Conservation (phyloP, 2,797 vertebrate species). For the Coranthus polyacanthus region DNA sequence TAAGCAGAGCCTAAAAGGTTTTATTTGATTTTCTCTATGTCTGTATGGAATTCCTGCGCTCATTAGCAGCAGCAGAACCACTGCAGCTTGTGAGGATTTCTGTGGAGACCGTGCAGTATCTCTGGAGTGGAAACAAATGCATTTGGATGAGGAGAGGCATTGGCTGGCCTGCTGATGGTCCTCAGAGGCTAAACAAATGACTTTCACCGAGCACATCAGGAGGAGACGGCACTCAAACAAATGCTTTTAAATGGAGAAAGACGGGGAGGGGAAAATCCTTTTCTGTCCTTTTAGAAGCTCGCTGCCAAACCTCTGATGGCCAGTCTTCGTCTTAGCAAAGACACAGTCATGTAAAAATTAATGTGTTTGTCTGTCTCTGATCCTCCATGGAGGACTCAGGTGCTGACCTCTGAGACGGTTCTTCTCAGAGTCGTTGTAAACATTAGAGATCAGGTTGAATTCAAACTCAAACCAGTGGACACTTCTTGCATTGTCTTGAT, state of each 20-base stretch:
- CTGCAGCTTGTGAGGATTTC: constrained; percentile 45
- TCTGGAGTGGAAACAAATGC: constrained; percentile 70
- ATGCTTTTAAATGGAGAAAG: constrained; percentile 63
- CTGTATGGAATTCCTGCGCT: constrained; percentile 59
- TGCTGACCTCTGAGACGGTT: background rate
- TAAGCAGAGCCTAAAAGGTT: constrained; percentile 62
- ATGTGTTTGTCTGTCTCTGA: constrained; percentile 14
- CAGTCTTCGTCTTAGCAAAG: constrained; percentile 35
- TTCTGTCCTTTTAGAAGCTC: constrained; percentile 43
- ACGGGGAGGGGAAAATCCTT: constrained; percentile 38
- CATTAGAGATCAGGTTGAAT: background rate
- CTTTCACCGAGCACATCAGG: constrained; percentile 53
- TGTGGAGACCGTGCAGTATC: constrained; percentile 38
- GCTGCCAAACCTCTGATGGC: constrained; percentile 52
- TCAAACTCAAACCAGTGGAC: background rate
- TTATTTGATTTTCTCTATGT: constrained; percentile 56
- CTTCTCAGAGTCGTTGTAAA: constrained; percentile 20
- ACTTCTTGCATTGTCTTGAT: too few relatives aligned
- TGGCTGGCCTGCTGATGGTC: constrained; percentile 57
- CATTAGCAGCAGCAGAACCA: constrained; percentile 55
- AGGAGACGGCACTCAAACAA: constrained; percentile 67
- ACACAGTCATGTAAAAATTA: constrained; percentile 24
- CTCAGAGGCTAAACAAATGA: constrained; percentile 73
- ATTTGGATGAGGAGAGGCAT: constrained; percentile 64
- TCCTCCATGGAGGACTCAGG: constrained; percentile 13